Base-by-base conservation (phyloP, 2,888 invertebrate species). In the Eurytoma californica region DNA sequence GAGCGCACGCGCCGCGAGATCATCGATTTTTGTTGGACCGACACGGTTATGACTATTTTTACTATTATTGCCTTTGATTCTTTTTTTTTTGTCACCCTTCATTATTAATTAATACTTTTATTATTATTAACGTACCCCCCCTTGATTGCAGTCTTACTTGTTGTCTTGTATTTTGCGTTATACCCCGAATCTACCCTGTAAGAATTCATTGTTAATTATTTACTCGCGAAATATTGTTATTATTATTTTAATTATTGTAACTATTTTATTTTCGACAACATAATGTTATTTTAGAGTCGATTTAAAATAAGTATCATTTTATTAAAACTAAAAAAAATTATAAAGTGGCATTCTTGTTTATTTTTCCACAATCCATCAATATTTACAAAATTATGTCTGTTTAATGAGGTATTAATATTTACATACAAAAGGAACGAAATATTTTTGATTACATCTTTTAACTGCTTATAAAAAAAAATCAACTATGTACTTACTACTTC, bases 231-330 rank as follows among this genome's bases (percentile, higher is more conserved):
- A 72, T 80, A 80, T 80, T 80, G 72, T 80, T 80, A 80, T 74
- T 72, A 77, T 69, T 68, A 77, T 77, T 78, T 73, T 79, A 61
- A 74, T 69, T 81, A 81, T 81, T 79, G 70, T 82, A 82, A 82
- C 80, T 80, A 81, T 81, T 78, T 79, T 81, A 73, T 79, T 82
- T 74, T 82, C 81, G 75, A 82, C 82, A 80, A 79, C 79, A 81
- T 82, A 83, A 84, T 82, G 79, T 82, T 82, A 83, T 81, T 80
- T 78, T 82, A 84, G 82, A 77, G 67, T 28, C 68, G 53, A 82
- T 73, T 39, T 82, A 83, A 85, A 82, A 82, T 81, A 79, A 85
- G 77, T 84, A 83, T 85, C 81, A 84, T 85, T 85, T 84, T 83
- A 85, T 84, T 83, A 85, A 85, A 85, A 83, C 75, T 83, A 66